phyloP scores from a whole-genome alignment of 1,140 invertebrate species.

The Neodiprion virginianus region DNA sequence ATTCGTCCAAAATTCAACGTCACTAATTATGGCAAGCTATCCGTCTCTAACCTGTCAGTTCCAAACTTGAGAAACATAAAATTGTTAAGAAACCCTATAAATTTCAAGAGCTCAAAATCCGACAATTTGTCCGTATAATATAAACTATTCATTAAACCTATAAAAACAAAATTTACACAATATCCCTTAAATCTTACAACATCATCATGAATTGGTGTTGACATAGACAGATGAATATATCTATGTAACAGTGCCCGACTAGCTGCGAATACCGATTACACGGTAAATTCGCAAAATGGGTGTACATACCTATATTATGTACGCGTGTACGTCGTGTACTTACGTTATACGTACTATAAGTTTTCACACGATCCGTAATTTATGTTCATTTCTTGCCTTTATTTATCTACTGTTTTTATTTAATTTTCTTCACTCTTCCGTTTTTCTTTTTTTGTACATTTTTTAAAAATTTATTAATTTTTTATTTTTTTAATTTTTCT shows the following conservation, averaged over 20 bases:
- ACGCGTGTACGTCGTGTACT: too few relatives aligned
- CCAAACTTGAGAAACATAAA: too few relatives aligned
- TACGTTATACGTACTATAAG: too few relatives aligned
- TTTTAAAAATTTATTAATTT: not conserved
- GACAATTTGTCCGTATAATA: not conserved
- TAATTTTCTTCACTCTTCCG: too few relatives aligned
- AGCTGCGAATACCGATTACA: constrained; percentile 31
- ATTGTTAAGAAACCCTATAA: too few relatives aligned
- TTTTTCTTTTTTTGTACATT: not conserved
- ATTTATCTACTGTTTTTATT: not conserved
- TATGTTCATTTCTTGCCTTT: not conserved
- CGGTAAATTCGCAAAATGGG: too few relatives aligned
- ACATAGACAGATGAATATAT: not conserved
- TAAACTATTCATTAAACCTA: not conserved
- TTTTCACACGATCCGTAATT: not conserved
- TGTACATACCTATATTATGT: too few relatives aligned
- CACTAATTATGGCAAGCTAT: too few relatives aligned
- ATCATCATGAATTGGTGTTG: constrained; percentile 14
- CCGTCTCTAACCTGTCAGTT: too few relatives aligned
- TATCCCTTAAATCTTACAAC: constrained; percentile 18
- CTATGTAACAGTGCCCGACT: constrained; percentile 37
- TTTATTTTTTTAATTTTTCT: not conserved
- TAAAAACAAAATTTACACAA: constrained; percentile 29
- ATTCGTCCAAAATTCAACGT: not conserved
- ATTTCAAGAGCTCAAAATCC: not conserved